phyloP scores from a whole-genome alignment of 2,797 vertebrate genomes.

The Bufotes viridis region DNA sequence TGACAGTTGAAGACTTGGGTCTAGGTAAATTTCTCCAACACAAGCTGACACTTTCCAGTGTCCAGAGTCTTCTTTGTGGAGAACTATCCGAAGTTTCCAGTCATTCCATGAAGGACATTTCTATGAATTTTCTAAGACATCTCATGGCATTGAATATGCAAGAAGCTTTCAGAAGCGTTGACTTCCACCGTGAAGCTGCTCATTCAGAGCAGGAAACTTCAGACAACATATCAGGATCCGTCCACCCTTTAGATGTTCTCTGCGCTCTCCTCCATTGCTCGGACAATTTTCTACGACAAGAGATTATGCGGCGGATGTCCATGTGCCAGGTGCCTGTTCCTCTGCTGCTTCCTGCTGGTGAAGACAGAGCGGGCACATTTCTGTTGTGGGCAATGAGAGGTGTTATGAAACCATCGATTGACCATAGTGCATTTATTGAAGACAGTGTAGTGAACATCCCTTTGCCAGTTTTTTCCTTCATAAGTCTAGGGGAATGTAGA shows the following conservation, averaged over 20 bases:
- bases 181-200: not conserved
- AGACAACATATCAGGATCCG: not conserved
- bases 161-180: not conserved
- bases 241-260: slow-evolving; percentile 80
- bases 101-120: not conserved
- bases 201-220: not conserved
- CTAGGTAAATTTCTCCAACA: not conserved
- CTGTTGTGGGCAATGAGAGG: slow-evolving; percentile 80
- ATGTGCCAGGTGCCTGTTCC: slow-evolving; percentile 85
- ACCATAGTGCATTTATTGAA: slow-evolving; percentile 65
- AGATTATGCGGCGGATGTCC: slow-evolving; percentile 80
- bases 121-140: slow-evolving; percentile 70
- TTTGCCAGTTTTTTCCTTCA: slow-evolving; percentile 71
- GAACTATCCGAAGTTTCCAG: not conserved
- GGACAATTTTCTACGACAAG: slow-evolving; percentile 80
- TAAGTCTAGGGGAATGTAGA: slow-evolving; percentile 68
- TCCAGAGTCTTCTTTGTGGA: not conserved
- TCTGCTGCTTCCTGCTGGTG: slow-evolving; percentile 76
- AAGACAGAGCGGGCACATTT: slow-evolving; percentile 67
- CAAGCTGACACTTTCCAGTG: not conserved
- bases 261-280: slow-evolving; percentile 79
- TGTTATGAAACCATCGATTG: slow-evolving; percentile 68
- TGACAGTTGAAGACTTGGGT: slow-evolving; percentile 3
- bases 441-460: slow-evolving; percentile 73
- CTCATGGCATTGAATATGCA: slow-evolving; percentile 67